Evolutionary conservation across 2,113 vertebrate species (phyloP), one percentile per base, ranked within the genome.

Genomic region (Nymphicus hollandicus): DNA sequence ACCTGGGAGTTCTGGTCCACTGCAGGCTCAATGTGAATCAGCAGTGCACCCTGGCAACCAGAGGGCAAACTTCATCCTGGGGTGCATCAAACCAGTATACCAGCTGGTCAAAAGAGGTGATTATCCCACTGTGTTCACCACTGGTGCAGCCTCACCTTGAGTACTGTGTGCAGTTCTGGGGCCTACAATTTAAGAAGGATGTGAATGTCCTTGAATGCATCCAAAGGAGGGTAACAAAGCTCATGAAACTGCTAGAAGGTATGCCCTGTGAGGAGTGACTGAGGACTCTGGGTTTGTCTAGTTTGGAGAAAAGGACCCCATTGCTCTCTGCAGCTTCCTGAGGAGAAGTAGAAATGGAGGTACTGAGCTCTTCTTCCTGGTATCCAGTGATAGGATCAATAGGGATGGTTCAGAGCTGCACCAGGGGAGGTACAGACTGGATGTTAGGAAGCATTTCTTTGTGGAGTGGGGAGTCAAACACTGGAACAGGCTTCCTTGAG

Each of bases 81-180:
- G 13, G 7, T 14, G 11, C 37, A 49, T 63, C 81, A 56, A 44
- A 52, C 39, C 31, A 19, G 43, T 2, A 19, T 17, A 15, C 33
- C 37, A 33, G 18, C 49, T 1, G 1, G 17, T 37, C 35, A 52
- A n/a, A 18, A 6, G 22, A 47, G 7, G 3, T 39, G 14, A 43
- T 58, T 74, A 33, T 41, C 10, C 16, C 1, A 0, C 33, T 55
- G 13, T 24, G 5, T 58, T 55, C 8, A 22, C 19, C 1, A 1
- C 6, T 55, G 47, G 1, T 55, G 44, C 0, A 0, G 43, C 58
- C 43, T 89, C 27, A 14, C 43, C 22, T n/a, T 1, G 3, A 27
- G 18, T 22, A 12, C 28, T 81, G 10, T 50, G 13, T 55, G 39
- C 29, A 22, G 31, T 65, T 69, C 47, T 68, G 58, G 11, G 10